Base-by-base conservation (phyloP, 2,888 invertebrate species). In the Chalcosyrphus nemorum region DNA sequence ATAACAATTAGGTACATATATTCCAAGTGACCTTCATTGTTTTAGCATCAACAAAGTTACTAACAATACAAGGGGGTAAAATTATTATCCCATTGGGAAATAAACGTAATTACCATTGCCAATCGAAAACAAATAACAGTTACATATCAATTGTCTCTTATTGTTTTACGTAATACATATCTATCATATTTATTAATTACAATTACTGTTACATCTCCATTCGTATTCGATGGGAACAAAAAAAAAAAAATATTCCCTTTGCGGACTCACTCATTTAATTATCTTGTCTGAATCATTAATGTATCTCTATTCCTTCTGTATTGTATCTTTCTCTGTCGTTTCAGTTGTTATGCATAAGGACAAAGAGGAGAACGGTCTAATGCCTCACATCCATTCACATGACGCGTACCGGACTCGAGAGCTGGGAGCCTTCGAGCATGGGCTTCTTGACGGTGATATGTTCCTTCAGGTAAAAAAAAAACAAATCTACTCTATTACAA, bases 291-390 rank as follows among this genome's bases (percentile, higher is more conserved):
- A 84, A 86, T 84, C 74, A 76, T 75, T 80, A 81, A 80, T 72
- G 70, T 54, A 52, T 52, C 35, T 24, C 27, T 65, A 54, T 50
- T 61, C 17, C 66, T 54, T 54, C n/a, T 43, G 38, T 70, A 19
- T 81, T 43, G 38, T 70, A 19, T 81, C 41, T 81, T n/a, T 54
- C 1, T 84, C 24, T 66, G 2, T 92, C 92, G 91, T 95, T 95
- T 0, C 95, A 97, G 97, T 97, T 92, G 97, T 97, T 89, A 97
- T 97, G 96, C 96, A 97, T 94, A 97, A 97, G 93, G 97, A 97
- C 89, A 97, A 97, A 91, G 97, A 97, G 91, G 97, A 97, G 88
- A 96, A 97, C 86, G 93, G 93, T 87, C 93, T 95, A 86, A 92
- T 94, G 89, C 91, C 92, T 76, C 96, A 95, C 90, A 94, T 93